phyloP scores from a whole-genome alignment of 2,113 vertebrate genomes.

The Nannospalax galili region DNA sequence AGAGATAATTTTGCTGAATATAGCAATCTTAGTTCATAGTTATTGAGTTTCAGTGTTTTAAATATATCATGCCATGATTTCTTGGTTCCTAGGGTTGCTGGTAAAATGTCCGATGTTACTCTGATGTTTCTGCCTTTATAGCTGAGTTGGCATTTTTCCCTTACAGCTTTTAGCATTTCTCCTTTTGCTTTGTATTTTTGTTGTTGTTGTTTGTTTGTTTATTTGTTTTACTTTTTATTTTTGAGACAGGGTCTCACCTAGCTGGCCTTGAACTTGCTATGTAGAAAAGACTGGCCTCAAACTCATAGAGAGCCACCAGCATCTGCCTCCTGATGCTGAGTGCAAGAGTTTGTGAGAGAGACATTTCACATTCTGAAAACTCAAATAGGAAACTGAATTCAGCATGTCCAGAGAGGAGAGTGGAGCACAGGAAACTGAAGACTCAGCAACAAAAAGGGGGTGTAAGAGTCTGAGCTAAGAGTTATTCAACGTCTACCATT shows the following conservation, averaged over 20 bases:
- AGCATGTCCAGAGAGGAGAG: neutral
- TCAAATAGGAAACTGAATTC: neutral
- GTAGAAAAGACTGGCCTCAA: too few relatives aligned
- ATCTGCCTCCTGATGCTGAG: too few relatives aligned
- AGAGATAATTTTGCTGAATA: neutral
- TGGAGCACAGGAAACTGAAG: neutral
- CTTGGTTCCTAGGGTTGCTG: neutral
- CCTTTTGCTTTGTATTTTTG: neutral
- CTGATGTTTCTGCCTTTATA: neutral
- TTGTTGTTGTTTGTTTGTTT: neutral
- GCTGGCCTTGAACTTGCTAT: too few relatives aligned
- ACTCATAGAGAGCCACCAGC: too few relatives aligned
- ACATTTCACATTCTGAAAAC: neutral
- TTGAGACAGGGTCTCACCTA: too few relatives aligned
- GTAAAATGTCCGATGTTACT: neutral
- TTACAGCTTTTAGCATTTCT: neutral
- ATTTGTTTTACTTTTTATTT: neutral
- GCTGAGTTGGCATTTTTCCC: neutral
- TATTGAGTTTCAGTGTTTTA: neutral
- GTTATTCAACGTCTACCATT: too few relatives aligned
- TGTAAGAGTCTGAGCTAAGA: neutral
- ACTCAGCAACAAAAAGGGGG: neutral
- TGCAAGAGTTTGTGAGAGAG: neutral
- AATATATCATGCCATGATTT: neutral
- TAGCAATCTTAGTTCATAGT: neutral